Evolutionary conservation across 2,113 vertebrate genomes (phyloP).

Genomic region (Catharus fuscescens): DNA sequence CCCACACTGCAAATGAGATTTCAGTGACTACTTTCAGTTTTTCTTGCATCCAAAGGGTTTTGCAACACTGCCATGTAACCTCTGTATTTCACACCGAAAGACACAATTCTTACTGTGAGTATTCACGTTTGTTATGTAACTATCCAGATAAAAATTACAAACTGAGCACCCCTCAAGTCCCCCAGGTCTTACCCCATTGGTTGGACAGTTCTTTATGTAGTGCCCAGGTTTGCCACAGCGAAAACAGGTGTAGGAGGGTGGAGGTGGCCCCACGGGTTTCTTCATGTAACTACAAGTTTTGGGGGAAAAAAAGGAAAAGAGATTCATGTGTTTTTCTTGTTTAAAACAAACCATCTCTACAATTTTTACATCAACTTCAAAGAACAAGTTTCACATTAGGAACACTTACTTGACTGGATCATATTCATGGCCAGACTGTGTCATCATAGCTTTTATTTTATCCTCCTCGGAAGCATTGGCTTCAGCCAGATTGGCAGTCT

Average conservation of each 20-base stretch:
- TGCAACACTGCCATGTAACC: neutral
- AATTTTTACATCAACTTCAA: constrained; percentile 16
- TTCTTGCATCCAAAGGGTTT: neutral
- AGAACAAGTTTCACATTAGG: neutral
- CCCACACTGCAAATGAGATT: neutral
- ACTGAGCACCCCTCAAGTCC: neutral
- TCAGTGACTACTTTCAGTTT: neutral
- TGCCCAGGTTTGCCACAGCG: constrained; percentile 94
- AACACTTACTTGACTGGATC: constrained; percentile 92
- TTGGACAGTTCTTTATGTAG: constrained; percentile 96
- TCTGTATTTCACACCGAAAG: neutral
- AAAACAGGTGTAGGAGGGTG: constrained; percentile 91
- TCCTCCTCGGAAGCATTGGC: constrained; percentile 95
- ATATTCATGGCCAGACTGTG: constrained; percentile 94
- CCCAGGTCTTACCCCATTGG: constrained; percentile 83
- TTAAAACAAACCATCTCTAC: neutral
- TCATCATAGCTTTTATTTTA: constrained; percentile 97
- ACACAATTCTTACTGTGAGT: neutral
- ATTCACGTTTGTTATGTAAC: neutral
- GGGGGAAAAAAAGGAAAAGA: neutral
- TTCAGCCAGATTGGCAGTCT: constrained; percentile 97
- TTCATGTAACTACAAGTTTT: constrained; percentile 85
- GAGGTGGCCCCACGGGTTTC: constrained; percentile 85
- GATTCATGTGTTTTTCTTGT: neutral
- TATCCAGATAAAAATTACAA: neutral